Evolutionary conservation across 2,888 invertebrate species (phyloP), one percentile per base, ranked within the genome.

Genomic region (Chouioia cunea): DNA sequence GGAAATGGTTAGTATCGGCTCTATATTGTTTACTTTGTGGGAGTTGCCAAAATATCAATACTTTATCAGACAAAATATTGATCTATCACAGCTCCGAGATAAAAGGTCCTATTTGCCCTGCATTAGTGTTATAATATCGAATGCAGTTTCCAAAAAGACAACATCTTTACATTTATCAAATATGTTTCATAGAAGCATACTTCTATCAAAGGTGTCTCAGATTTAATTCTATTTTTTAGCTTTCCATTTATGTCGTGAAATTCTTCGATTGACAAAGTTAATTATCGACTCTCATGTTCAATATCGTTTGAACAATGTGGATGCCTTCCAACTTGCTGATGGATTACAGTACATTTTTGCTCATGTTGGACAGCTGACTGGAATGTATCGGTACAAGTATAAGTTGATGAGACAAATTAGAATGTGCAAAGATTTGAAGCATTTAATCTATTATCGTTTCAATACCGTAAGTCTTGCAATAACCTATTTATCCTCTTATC

Each of bases 351-450:
- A 99, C 86, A 97, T 99, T 74, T 99, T 99, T 86, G 97, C 99
- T 0, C 99, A 99, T 82, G 99, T 99, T 10, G 99, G 99, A 0
- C 99, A 99, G 85, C 88, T 99, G 71, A 99, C 99, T 0, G 99
- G 99, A 85, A 99, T 99, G 99, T 99, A 99, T 88, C 90, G 99
- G 36, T 99, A 99, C 89, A 97, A 97, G 82, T 99, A 99, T 88
- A 99, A 99, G 86, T 89, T 99, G 66, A 99, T 99, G 98, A 90
- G 97, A 81, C 99, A 99, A 87, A 99, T 99, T 78, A 89, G 99
- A 62, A 99, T 99, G 99, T 99, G 99, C 89, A 99, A 99, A 87
- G 99, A 99, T 88, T 88, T 99, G 79, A 99, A 99, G 84, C 99
- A 99, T 90, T 88, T 99, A 76, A 97, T 99, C 79, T 99, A 99